phyloP scores from a whole-genome alignment of 2,888 invertebrate genomes.

The Oeneis ivallda region DNA sequence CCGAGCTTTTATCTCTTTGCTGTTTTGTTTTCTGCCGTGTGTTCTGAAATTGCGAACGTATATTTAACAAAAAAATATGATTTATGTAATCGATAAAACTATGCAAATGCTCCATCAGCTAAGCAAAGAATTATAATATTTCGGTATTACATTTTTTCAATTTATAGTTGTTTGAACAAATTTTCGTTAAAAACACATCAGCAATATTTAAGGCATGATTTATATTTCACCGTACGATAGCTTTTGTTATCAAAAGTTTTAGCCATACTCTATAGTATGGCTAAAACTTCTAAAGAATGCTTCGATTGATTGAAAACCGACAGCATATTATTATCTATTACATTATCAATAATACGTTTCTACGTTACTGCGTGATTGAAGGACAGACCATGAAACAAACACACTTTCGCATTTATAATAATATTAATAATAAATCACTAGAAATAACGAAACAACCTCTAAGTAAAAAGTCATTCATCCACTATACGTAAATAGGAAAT shows the following conservation, averaged over 20 bases:
- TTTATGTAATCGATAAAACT: constrained; percentile 12
- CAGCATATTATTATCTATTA: too few species aligned
- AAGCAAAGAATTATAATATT: constrained; percentile 38
- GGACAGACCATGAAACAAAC: too few species aligned
- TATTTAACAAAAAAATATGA: constrained; percentile 10
- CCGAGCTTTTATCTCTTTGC: constrained; percentile 17
- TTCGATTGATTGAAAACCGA: too few species aligned
- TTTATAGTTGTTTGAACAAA: background rate
- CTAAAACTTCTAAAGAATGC: too few species aligned
- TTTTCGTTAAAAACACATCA: too few species aligned
- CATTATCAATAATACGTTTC: too few species aligned
- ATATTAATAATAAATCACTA: background rate
- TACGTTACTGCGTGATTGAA: too few species aligned
- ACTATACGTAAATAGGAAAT: constrained; percentile 53
- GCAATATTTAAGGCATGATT: too few species aligned
- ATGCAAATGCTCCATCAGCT: constrained; percentile 43
- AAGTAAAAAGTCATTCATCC: constrained; percentile 51
- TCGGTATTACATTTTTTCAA: background rate
- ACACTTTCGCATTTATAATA: background rate
- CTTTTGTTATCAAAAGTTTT: too few species aligned
- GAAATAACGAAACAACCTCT: background rate
- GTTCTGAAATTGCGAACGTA: constrained; percentile 11
- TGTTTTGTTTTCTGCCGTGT: constrained; percentile 10
- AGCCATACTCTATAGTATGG: too few species aligned
- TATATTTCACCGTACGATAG: too few species aligned